Conservation (phyloP, 1,140 invertebrate genomes). For the Conus betulinus region DNA sequence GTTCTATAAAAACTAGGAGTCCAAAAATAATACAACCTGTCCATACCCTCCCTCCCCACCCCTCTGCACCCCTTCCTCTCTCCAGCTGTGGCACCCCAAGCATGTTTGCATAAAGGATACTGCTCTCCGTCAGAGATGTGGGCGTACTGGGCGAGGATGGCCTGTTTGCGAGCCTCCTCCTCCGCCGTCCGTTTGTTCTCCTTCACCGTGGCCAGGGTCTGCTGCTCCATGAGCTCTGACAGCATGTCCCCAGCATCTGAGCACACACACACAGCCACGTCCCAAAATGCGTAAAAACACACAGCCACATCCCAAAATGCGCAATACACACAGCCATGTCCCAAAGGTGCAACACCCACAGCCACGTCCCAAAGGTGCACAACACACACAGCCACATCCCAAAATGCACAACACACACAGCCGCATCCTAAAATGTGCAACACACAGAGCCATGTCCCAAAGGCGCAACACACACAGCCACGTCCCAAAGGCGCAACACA, state of each 20-base stretch:
- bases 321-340: background rate
- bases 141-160: constrained; percentile 59
- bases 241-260: constrained; percentile 46
- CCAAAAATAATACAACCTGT: too few relatives aligned
- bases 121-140: constrained; percentile 59
- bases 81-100: too few relatives aligned
- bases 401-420: background rate
- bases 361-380: background rate
- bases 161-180: constrained; percentile 56
- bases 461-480: background rate
- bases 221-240: constrained; percentile 54
- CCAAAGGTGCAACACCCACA: background rate
- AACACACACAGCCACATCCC: background rate
- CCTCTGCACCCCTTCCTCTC: too few relatives aligned
- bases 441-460: background rate
- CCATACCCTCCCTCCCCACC: too few relatives aligned
- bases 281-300: background rate
- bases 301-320: background rate
- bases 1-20: too few relatives aligned
- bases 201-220: constrained; percentile 56
- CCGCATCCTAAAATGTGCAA: background rate
- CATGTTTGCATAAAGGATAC: constrained; percentile 53
- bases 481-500: background rate
- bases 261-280: constrained; percentile 9
- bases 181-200: constrained; percentile 53